These are phyloP conservation scores for Tridacna crocea DNA, from an alignment of 2,888 invertebrate species.

Conservation along the genomic window DNA sequence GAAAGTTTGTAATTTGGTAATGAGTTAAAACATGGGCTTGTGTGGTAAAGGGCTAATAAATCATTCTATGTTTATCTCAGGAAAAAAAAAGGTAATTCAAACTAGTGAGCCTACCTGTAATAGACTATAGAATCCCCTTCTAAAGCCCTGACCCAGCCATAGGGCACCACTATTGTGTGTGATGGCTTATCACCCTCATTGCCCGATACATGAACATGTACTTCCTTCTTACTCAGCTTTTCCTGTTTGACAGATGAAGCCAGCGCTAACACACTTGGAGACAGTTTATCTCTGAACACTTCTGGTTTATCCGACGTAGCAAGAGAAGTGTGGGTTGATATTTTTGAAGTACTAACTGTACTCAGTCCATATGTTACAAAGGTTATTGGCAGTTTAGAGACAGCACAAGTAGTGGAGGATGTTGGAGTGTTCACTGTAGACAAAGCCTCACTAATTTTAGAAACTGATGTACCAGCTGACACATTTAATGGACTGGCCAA, in stretches of 20 bases:
- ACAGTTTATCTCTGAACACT: slow-evolving; percentile 5
- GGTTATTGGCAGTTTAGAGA: slow-evolving; percentile 23
- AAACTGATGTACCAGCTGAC: background rate
- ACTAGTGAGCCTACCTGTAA: slow-evolving; percentile 87
- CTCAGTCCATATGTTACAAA: slow-evolving; percentile 36
- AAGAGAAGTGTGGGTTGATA: slow-evolving; percentile 16
- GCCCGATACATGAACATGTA: too few relatives aligned
- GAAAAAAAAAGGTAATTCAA: too few relatives aligned
- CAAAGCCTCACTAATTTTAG: background rate
- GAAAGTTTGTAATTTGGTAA: too few relatives aligned
- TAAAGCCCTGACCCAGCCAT: slow-evolving; percentile 91
- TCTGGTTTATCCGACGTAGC: slow-evolving; percentile 2
- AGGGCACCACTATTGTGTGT: slow-evolving; percentile 87
- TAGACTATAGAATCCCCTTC: slow-evolving; percentile 90
- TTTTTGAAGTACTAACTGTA: slow-evolving; percentile 38
- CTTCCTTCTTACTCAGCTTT: slow-evolving; percentile 10
- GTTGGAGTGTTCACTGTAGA: slow-evolving; percentile 2
- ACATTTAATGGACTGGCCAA: background rate
- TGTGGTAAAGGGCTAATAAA: too few relatives aligned
- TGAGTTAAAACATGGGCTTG: too few relatives aligned
- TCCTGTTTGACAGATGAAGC: slow-evolving; percentile 24
- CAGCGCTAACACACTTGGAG: background rate
- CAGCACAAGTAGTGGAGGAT: slow-evolving; percentile 8
- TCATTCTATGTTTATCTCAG: too few relatives aligned
- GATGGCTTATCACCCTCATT: slow-evolving; percentile 13